Evolutionary conservation across 2,888 invertebrate genomes (phyloP).

Genomic region (Lomographa bimaculata): DNA sequence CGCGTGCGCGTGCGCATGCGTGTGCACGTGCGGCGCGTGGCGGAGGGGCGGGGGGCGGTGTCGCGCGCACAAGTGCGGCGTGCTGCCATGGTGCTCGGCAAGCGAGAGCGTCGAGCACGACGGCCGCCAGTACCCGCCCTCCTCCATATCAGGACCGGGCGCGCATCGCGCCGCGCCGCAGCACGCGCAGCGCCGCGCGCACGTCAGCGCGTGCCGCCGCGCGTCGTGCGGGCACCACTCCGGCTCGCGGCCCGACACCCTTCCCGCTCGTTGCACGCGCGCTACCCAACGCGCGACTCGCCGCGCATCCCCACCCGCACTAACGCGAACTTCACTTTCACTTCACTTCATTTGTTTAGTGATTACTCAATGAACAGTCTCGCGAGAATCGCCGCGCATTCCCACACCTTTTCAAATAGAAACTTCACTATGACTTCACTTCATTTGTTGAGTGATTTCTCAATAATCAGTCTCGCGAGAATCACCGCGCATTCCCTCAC

Average conservation of each 20-base stretch:
- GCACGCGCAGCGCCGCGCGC: constrained; percentile 80
- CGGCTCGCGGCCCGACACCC: constrained; percentile 82
- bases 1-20: constrained; percentile 56
- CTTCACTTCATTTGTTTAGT: constrained; percentile 23
- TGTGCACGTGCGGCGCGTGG: constrained; percentile 68
- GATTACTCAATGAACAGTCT: too few species aligned
- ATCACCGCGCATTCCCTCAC: too few species aligned
- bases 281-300: constrained; percentile 33
- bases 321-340: constrained; percentile 32
- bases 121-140: constrained; percentile 79
- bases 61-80: constrained; percentile 73
- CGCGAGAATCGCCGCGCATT: too few species aligned
- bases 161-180: constrained; percentile 82
- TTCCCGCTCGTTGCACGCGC: constrained; percentile 64
- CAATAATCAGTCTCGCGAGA: too few species aligned
- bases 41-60: constrained; percentile 64
- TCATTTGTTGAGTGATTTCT: too few species aligned
- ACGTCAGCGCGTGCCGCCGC: constrained; percentile 81
- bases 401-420: too few species aligned
- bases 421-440: too few species aligned
- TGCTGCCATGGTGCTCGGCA: constrained; percentile 76
- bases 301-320: constrained; percentile 72
- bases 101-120: constrained; percentile 80
- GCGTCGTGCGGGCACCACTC: constrained; percentile 82
- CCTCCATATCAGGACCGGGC: constrained; percentile 77